Conservation (phyloP, 2,797 vertebrate species). For the Aplochiton taeniatus region DNA sequence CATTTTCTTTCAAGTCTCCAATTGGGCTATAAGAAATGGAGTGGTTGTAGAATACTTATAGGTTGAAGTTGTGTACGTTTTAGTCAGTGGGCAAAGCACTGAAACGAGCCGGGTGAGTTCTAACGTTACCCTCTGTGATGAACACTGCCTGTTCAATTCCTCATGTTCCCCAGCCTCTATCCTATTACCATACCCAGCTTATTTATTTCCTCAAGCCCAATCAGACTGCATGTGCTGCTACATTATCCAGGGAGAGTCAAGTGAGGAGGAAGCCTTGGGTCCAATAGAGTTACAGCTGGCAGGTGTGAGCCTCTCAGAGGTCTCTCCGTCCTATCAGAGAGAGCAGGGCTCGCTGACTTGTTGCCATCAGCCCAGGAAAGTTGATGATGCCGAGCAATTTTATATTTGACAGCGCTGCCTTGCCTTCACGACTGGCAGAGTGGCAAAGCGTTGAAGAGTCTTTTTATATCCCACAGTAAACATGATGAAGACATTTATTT, state of each 20-base stretch:
- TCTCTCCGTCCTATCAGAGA: conserved; percentile 11
- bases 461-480: conserved; percentile 10
- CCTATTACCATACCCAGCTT: conserved; percentile 6
- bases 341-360: conserved; percentile 14
- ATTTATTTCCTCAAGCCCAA: not conserved
- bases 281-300: conserved; percentile 20
- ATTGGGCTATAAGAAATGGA: no score
- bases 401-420: conserved; percentile 29
- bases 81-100: no score
- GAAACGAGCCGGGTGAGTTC: no score
- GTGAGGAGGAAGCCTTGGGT: conserved; percentile 1
- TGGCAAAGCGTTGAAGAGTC: conserved; percentile 33
- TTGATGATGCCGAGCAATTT: conserved; percentile 35
- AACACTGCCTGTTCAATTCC: not conserved
- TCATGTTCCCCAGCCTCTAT: not conserved
- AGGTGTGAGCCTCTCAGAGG: conserved; percentile 29
- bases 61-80: no score
- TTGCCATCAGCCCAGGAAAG: conserved; percentile 30
- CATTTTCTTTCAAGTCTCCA: no score
- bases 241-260: conserved; percentile 4
- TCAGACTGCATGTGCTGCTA: conserved; percentile 10
- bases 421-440: conserved; percentile 21
- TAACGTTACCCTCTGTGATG: no score
- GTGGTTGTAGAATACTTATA: no score
- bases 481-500: conserved; percentile 35